A percentile compares a stretch with the other conserved stretches of the same genome.
phyloP scores from a whole-genome alignment of 2,113 vertebrate genomes.

The Rhinolophus sinicus region DNA sequence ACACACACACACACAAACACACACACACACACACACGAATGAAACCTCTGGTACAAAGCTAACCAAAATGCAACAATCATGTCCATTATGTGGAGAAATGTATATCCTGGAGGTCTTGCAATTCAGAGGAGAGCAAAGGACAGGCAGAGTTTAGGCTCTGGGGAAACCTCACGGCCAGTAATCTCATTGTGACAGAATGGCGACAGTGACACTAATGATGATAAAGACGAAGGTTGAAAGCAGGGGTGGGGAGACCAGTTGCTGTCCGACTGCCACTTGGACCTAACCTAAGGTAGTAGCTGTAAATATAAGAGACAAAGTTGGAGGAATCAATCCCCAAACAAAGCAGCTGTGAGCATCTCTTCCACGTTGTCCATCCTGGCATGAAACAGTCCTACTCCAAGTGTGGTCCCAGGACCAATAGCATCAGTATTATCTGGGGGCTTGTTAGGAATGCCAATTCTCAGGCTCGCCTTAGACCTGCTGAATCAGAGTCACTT shows the following conservation, averaged over 20 bases:
- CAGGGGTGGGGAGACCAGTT: rapidly evolving
- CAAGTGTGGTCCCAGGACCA: not conserved
- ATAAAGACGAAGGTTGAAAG: not conserved
- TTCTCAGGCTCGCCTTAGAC: not conserved
- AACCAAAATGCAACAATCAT: not conserved
- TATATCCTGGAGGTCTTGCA: not conserved
- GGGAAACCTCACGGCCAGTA: not conserved
- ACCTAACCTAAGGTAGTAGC: not conserved
- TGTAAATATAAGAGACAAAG: not conserved
- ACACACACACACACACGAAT: no score
- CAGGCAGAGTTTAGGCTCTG: not conserved
- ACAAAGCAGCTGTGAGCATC: not conserved
- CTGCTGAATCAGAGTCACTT: not conserved
- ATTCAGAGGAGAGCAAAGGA: constrained; percentile 17
- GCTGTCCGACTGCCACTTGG: not conserved
- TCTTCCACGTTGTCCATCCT: not conserved
- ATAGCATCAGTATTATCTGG: not conserved
- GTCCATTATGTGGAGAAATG: not conserved
- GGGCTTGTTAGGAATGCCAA: not conserved
- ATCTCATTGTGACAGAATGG: not conserved
- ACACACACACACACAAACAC: no score
- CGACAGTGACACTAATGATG: not conserved
- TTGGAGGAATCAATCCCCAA: not conserved
- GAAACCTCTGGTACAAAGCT: not conserved
- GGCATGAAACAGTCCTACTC: not conserved